Evolutionary conservation across 2,888 invertebrate genomes (phyloP).

Genomic region (Trachelus iudaicus): DNA sequence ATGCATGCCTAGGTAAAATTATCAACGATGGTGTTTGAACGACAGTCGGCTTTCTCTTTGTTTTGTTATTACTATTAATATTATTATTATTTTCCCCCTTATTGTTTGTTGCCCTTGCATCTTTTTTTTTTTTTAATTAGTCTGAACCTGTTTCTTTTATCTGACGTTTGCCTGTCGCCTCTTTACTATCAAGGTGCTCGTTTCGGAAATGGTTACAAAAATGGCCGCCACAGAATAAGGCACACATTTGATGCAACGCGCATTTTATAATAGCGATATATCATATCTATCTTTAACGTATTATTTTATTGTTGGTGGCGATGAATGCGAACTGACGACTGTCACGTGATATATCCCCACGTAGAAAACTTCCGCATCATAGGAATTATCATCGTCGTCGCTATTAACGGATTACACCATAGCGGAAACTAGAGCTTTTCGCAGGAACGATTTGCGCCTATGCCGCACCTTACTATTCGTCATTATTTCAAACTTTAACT

Average conservation of each 20-base stretch:
- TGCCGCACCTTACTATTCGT: background rate
- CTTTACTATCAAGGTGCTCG: conserved; percentile 39
- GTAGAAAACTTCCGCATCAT: background rate
- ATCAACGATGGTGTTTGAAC: conserved; percentile 8
- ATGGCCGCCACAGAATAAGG: conserved; percentile 65
- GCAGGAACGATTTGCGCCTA: conserved; percentile 4
- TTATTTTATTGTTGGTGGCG: conserved; percentile 22
- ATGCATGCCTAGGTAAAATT: conserved; percentile 38
- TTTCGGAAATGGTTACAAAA: conserved; percentile 58
- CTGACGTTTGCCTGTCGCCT: conserved; percentile 15
- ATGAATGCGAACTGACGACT: conserved; percentile 12
- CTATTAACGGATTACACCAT: background rate
- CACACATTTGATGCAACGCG: conserved; percentile 66
- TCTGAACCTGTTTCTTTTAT: background rate
- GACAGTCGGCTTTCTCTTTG: background rate
- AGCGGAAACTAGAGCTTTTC: background rate
- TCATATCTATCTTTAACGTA: conserved; percentile 35
- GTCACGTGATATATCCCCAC: background rate
- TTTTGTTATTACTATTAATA: background rate
- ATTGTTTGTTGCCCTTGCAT: background rate
- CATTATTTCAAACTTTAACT: background rate
- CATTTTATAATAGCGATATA: conserved; percentile 48
- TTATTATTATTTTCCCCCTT: background rate
- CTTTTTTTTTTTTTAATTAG: background rate
- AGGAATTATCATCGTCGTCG: background rate